phyloP scores from a whole-genome alignment of 2,888 invertebrate species.

The Coelopa pilipes region DNA sequence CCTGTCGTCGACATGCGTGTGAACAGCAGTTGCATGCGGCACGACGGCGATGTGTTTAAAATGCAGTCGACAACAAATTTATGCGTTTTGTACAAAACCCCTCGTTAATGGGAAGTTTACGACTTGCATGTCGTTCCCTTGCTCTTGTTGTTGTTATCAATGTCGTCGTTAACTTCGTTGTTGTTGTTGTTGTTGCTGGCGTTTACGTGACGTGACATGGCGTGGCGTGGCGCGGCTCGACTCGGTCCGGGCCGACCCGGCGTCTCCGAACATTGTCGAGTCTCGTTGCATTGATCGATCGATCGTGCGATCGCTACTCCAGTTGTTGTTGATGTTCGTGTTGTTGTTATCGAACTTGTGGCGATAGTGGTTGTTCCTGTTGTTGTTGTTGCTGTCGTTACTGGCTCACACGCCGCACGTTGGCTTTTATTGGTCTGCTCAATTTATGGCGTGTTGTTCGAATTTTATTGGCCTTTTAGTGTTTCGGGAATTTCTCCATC shows the following conservation, averaged over 20 bases:
- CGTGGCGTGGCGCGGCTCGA: neutral
- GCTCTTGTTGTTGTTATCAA: neutral
- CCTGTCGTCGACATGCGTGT: constrained; percentile 23
- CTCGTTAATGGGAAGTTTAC: constrained; percentile 28
- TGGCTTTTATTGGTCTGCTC: neutral
- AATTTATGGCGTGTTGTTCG: constrained; percentile 7
- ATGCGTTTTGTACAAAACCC: constrained; percentile 25
- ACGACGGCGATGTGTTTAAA: constrained; percentile 1
- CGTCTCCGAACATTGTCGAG: too few relatives aligned
- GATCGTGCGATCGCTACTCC: neutral
- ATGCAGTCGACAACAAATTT: constrained; percentile 19
- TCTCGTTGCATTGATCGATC: constrained; percentile 1
- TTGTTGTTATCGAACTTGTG: neutral
- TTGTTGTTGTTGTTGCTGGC: neutral
- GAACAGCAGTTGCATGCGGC: constrained; percentile 12
- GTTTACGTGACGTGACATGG: neutral
- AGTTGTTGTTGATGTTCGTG: too few relatives aligned
- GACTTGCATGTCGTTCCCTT: neutral
- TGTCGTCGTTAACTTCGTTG: neutral
- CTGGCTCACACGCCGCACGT: neutral
- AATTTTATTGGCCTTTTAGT: neutral
- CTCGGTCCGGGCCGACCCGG: too few relatives aligned
- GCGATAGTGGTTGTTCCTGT: too few relatives aligned
- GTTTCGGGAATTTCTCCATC: neutral
- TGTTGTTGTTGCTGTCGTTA: neutral